These are phyloP conservation scores for Masnerella sp. DNA, from an alignment of 2,888 invertebrate species.

Conservation along the genomic window DNA sequence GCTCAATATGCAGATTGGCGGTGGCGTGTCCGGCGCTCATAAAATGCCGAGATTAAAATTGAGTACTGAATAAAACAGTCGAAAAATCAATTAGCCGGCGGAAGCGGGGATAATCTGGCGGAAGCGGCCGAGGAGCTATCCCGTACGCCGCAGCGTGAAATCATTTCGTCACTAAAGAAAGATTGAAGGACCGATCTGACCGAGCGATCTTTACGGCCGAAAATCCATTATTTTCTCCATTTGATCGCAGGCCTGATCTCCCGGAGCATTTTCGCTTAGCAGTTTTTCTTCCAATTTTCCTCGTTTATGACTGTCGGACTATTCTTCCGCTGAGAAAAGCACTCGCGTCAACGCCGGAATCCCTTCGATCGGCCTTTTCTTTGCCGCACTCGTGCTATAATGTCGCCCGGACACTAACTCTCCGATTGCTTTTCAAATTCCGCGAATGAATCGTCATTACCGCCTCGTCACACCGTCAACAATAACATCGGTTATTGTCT, in stretches of 20 bases:
- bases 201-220: constrained; percentile 76
- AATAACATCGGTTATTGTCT: too few species aligned
- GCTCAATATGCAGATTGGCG: constrained; percentile 53
- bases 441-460: too few species aligned
- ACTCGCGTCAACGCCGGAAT: constrained; percentile 61
- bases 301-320: constrained; percentile 72
- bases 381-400: too few species aligned
- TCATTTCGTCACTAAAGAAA: constrained; percentile 53
- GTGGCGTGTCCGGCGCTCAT: constrained; percentile 65
- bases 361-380: constrained; percentile 66
- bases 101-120: constrained; percentile 70
- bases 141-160: constrained; percentile 51
- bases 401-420: too few species aligned
- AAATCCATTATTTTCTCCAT: constrained; percentile 77
- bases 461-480: too few species aligned
- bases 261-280: constrained; percentile 76
- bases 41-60: constrained; percentile 61
- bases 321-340: constrained; percentile 64
- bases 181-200: constrained; percentile 69
- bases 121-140: constrained; percentile 61
- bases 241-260: constrained; percentile 74
- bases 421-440: too few species aligned
- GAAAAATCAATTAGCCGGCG: constrained; percentile 73
- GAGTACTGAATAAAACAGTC: constrained; percentile 69
- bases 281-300: constrained; percentile 76